Evolutionary conservation across 2,797 vertebrate genomes (phyloP).

Genomic region (Hirundo rustica): DNA sequence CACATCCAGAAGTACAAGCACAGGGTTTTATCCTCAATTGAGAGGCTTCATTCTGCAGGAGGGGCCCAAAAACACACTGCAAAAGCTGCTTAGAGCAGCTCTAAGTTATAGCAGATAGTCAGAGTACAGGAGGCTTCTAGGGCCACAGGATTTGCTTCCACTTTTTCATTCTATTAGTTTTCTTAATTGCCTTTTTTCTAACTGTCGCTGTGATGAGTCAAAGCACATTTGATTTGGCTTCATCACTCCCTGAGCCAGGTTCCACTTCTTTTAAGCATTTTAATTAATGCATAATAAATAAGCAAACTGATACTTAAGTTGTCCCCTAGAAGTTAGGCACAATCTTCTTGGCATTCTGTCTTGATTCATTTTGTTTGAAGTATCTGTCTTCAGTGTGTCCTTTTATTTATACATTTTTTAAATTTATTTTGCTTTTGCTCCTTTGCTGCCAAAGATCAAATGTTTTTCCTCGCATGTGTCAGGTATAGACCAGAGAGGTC

Average conservation of each 20-base stretch:
- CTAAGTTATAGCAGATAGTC: neutral
- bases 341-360: neutral
- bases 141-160: neutral
- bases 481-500: neutral
- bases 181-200: neutral
- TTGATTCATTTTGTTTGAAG: neutral
- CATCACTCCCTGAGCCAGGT: neutral
- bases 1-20: neutral
- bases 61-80: neutral
- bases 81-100: neutral
- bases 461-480: neutral
- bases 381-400: neutral
- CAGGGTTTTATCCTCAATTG: fast-evolving
- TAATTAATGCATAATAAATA: neutral
- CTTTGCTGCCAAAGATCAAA: slow-evolving; percentile 13
- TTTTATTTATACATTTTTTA: no score
- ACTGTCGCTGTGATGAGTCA: neutral
- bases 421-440: neutral
- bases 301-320: neutral
- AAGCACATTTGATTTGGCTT: neutral
- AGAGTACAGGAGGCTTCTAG: neutral
- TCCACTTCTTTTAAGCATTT: neutral
- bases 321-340: neutral
- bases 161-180: neutral
- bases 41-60: neutral